Evolutionary conservation across 2,888 invertebrate genomes (phyloP), one percentile per base, ranked within the genome.

Genomic region (Cantharis rustica): DNA sequence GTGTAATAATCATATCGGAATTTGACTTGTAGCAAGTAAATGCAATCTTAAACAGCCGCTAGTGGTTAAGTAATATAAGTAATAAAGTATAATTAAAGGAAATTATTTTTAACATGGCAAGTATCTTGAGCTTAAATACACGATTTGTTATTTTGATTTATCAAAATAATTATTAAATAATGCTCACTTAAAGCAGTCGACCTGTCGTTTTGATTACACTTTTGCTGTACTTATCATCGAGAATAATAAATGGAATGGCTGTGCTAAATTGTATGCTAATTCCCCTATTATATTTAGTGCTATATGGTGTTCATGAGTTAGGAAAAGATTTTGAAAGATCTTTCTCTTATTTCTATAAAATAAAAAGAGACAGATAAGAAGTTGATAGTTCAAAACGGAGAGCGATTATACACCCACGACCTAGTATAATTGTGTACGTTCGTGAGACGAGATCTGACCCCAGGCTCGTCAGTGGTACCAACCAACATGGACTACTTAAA

Each of bases 141-240:
- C 85, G 87, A 88, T 88, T 88, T 86, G 88, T 87, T 87, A 87
- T 87, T 88, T 88, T 88, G 88, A 88, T 88, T 88, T 88, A 88
- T 88, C 88, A 87, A 88, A 88, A 88, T 88, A 88, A 88, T 88
- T 88, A 88, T 88, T 88, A 87, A 88, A 88, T 88, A 88, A 88
- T 87, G 86, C 84, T 84, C 86, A 87, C 87, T 88, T 87, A 87
- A 82, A 75, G 80, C 84, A 84, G 84, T 77, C 79, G 84, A 71
- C 85, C 87, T 84, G 77, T 31, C 62, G 61, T 62, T 77, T 79
- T 16, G 16, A 75, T 31, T 17, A 61, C 20, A 27, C 68, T 64
- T 31, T 26, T 62, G 23, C 72, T 79, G 63, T 16, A 71, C 16
- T 71, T 61, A 61, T 68, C 61, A 16, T 47, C 20, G 68, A 66